A percentile compares a stretch with the other conserved stretches of the same genome.
Conservation (phyloP, 2,113 vertebrate species). For the Procavia capensis region DNA sequence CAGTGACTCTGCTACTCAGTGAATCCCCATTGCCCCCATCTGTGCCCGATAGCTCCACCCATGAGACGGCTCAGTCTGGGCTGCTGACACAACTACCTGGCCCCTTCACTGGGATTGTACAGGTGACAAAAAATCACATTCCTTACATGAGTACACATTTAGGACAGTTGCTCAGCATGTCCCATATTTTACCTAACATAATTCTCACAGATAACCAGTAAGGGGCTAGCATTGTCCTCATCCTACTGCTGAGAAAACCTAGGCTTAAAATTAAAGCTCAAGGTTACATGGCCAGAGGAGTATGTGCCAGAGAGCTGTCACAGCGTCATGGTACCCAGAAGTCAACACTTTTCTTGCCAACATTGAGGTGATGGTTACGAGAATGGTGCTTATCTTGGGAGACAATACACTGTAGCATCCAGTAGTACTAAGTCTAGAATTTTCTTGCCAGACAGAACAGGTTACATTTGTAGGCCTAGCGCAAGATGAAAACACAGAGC, state of each 20-base stretch:
- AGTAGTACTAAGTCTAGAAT: not conserved
- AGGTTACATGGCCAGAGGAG: not conserved
- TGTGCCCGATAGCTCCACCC: not conserved
- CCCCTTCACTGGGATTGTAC: not conserved
- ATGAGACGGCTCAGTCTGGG: not conserved
- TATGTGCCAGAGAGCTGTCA: not conserved
- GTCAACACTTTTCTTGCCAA: not conserved
- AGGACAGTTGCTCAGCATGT: not conserved
- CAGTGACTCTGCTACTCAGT: no score
- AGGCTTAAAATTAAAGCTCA: not conserved
- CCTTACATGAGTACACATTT: not conserved
- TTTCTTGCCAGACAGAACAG: not conserved
- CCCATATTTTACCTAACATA: not conserved
- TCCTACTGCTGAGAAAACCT: not conserved
- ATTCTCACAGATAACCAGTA: not conserved
- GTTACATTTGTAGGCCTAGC: not conserved
- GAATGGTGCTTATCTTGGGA: not conserved
- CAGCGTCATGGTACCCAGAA: not conserved
- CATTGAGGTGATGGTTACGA: not conserved
- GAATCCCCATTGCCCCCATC: not conserved
- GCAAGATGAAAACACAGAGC: not conserved
- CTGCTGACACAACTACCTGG: not conserved
- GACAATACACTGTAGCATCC: no score
- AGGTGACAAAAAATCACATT: not conserved
- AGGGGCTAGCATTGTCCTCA: not conserved